Evolutionary conservation across 2,797 vertebrate genomes (phyloP).

Genomic region (Pelochelys cantorii): DNA sequence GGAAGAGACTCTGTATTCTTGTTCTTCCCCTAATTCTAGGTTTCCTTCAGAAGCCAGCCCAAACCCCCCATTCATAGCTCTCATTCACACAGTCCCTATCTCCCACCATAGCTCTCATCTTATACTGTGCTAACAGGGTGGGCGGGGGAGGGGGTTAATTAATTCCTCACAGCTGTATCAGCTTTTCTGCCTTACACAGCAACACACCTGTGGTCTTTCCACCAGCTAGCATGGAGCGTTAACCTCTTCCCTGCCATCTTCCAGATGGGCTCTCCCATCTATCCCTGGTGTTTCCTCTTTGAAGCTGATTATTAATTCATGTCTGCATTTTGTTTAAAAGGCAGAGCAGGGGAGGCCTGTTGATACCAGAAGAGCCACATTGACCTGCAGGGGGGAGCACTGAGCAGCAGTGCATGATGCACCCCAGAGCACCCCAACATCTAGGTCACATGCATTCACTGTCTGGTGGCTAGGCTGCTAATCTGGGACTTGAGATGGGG

Average conservation of each 20-base stretch:
- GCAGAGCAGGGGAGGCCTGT: background rate
- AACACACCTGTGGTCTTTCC: fast-evolving
- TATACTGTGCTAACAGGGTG: background rate
- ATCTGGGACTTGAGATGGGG: background rate
- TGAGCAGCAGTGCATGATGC: background rate
- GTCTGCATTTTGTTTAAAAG: background rate
- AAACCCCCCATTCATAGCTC: background rate
- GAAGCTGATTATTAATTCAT: background rate
- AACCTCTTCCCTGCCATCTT: background rate
- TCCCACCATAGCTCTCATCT: fast-evolving
- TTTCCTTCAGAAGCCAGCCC: background rate
- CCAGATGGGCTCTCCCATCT: too few relatives aligned
- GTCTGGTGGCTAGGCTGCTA: background rate
- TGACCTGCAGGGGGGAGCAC: background rate
- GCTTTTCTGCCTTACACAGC: background rate
- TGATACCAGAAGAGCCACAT: background rate
- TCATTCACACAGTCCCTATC: fast-evolving
- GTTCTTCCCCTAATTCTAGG: background rate
- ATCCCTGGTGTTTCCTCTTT: background rate
- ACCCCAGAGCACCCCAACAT: background rate
- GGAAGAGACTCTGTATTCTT: background rate
- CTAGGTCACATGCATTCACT: background rate
- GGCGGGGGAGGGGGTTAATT: fast-evolving
- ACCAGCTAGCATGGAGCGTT: background rate
- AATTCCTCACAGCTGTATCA: fast-evolving